These are phyloP conservation scores for Lacanobia oleracea DNA, from an alignment of 2,888 invertebrate genomes.

Conservation along the genomic window DNA sequence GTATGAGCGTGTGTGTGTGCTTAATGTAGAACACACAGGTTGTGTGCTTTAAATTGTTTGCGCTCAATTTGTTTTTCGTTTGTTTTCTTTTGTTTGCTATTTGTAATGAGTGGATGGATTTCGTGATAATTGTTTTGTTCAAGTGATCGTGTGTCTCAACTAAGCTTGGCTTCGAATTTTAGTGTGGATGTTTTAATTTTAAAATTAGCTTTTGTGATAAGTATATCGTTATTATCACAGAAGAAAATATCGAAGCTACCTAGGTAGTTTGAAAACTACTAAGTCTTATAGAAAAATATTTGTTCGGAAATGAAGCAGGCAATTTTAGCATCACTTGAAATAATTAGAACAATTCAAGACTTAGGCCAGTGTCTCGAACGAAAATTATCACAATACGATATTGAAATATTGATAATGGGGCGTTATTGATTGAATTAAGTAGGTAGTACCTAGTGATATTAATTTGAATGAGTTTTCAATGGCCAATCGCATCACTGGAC, in stretches of 20 bases:
- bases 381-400: too few relatives aligned
- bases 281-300: neutral
- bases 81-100: conserved; percentile 59
- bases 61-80: conserved; percentile 72
- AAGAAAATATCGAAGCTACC: too few relatives aligned
- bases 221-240: neutral
- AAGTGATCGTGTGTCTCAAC: neutral
- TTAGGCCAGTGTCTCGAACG: too few relatives aligned
- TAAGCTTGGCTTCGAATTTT: neutral
- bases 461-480: too few relatives aligned
- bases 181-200: neutral
- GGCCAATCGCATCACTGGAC: too few relatives aligned
- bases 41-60: conserved; percentile 73
- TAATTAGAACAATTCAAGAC: too few relatives aligned
- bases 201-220: neutral
- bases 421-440: too few relatives aligned
- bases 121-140: conserved; percentile 20
- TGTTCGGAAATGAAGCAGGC: neutral
- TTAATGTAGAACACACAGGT: conserved; percentile 69
- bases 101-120: conserved; percentile 38
- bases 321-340: too few relatives aligned
- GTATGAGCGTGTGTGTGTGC: conserved; percentile 73
- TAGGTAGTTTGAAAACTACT: neutral
- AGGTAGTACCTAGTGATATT: too few relatives aligned
- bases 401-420: too few relatives aligned